Percentiles rank a stretch among this genome's conserved stretches.
phyloP scores from a whole-genome alignment of 1,140 invertebrate species.

The Heliconius hermathena region DNA sequence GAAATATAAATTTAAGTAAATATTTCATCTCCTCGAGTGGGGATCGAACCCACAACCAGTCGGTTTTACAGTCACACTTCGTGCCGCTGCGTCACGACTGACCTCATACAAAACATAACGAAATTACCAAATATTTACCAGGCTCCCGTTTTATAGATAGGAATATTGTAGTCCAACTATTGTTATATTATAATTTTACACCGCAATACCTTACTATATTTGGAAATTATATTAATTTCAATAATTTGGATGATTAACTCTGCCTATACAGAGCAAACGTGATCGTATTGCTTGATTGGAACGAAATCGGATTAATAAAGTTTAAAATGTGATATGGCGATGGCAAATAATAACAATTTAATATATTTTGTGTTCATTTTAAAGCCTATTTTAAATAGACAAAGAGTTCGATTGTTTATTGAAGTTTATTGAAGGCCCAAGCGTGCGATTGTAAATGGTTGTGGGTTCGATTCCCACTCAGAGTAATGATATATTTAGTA shows the following conservation, averaged over 20 bases:
- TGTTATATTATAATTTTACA: background rate
- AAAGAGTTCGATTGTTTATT: background rate
- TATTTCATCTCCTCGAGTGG: no score
- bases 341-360: background rate
- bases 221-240: background rate
- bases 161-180: background rate
- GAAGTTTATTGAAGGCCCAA: no score
- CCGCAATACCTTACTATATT: background rate
- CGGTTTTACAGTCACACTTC: no score
- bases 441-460: no score
- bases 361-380: background rate
- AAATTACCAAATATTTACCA: no score
- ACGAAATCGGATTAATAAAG: slow-evolving; percentile 24
- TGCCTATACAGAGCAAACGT: background rate
- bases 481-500: no score
- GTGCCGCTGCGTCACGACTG: no score
- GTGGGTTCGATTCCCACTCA: no score
- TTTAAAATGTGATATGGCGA: background rate
- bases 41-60: no score
- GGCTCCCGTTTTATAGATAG: background rate
- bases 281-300: slow-evolving; percentile 7
- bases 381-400: background rate
- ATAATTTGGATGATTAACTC: slow-evolving; percentile 6
- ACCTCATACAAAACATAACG: no score
- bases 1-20: no score